Base-by-base conservation (phyloP, 2,888 invertebrate genomes). In the Emesis furor region DNA sequence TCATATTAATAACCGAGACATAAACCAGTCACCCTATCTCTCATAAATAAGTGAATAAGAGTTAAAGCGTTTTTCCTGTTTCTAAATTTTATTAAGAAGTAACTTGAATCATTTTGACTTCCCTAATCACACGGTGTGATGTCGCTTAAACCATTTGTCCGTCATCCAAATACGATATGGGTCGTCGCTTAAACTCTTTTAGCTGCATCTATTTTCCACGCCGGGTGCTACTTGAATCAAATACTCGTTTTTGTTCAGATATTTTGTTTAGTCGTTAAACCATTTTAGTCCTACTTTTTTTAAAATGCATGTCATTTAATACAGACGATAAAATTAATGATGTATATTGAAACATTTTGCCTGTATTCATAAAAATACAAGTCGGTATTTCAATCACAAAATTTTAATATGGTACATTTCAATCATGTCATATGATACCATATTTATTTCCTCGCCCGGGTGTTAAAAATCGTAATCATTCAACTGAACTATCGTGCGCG, bases 381-480 rank as follows among this genome's bases (percentile, higher is more conserved):
- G 73, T 73, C 73, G 78, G 67, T 67, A 17, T 78, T 35, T 78
- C 62, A 73, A 73, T 67, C 78, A 78, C 51, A n/a, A 67, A 65
- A 78, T 67, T 73, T 78, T 73, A 78, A 35, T 35, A 35, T 35
- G 78, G 51, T 73, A 78, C 78, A 78, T 78, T 78, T 73, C 67
- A 78, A 46, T 67, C 73, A 78, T 73, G 78, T 73, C 73, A 78
- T 73, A 67, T 78, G 67, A 78, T 78, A 78, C 78, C 78, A 78
- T 73, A 55, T 55, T 55, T 55, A 73, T 73, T 78, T 77, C 62
- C 32, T 59, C 74, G 62, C 30, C 74, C 62, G 74, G 74, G 74
- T 59, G 74, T 74, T 62, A 74, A 74, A 59, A 74, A 74, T 74
- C 74, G 74, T 62, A 37, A 74, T 74, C 24, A 37, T 74, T 74